Evolutionary conservation across 2,888 invertebrate genomes (phyloP), one percentile per base, ranked within the genome.

Genomic region (Polia nebulosa): DNA sequence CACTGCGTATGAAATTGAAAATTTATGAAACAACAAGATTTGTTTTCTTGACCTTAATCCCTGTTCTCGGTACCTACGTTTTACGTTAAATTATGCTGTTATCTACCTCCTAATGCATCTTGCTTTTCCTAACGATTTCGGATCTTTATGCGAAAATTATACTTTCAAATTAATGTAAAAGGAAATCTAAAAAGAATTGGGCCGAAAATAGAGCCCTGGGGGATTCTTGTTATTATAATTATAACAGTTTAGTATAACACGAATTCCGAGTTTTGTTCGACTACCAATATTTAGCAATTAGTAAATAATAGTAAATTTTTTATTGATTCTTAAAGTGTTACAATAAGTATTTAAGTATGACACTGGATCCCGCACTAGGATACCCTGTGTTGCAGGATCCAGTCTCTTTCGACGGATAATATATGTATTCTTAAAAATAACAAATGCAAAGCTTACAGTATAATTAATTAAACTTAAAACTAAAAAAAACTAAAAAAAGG

Each of bases 11-110:
- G 85, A 83, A 87, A 88, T 88, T 87, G 87, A 87, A 88, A 87
- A 89, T 88, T 86, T 87, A 88, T 88, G 85, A 84, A 88, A 85
- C 82, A 85, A 82, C 83, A 79, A 85, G 85, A 87, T 88, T 88
- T 85, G 81, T 84, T 78, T 68, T 55, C 47, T 22, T 61, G 60
- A 72, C 70, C 73, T 78, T 76, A 72, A 72, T 78, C 36, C 55
- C 5, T 29, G n/a, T 22, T 72, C 29, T 49, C 34, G 22, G 57
- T 65, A 20, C 20, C 13, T 32, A 49, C 61, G 34, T 49, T 63
- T 41, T 47, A 44, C 25, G 29, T 27, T 65, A 68, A 70, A 73
- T 63, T 73, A 75, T 72, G 56, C 47, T 58, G 47, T 45, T 72
- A 64, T 72, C 63, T 72, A 39, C 25, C 36, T 8, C 7, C 25